Evolutionary conservation across 2,797 vertebrate species (phyloP), one percentile per base, ranked within the genome.

Genomic region (Hypotaenidia philippensis): DNA sequence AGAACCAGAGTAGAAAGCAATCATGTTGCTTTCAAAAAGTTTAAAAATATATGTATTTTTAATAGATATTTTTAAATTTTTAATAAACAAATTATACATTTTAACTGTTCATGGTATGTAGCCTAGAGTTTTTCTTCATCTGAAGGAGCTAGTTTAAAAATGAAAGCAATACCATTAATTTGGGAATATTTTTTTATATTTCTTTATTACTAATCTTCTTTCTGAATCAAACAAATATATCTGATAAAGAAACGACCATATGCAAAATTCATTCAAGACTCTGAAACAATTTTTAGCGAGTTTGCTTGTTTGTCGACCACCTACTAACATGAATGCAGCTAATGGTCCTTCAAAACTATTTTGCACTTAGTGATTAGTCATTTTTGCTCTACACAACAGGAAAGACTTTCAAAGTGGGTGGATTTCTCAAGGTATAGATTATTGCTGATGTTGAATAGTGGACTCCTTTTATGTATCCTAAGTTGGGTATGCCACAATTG

Each of bases 391-490:
- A 15, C 29, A 53, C 22, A 83, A 77, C 10, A 64, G 23, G 40
- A 76, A 84, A 79, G 19, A 45, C 10, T 74, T 90, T 53, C 1
- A 3, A 84, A 44, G 65, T 87, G 55, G 34, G 31, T 90, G 36
- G 21, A 64, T 89, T 96, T 92, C 93, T 93, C 59, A 63, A 85
- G 41, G 49, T 79, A 53, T 52, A 74, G 40, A 38, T 80, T 88
- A 66, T 71, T 92, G 38, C 15, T 87, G 38, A 34, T 83, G 13
- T 89, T 87, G 75, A 93, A 65, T 36, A 56, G 11, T 65, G 34
- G 76, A 34, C 38, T 86, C 27, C 13, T 89, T 87, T 91, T 64
- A 83, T 55, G 13, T 40, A 65, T 71, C 45, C 81, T n/a, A 80
- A 60, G 29, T 40, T 40, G n/a, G 68, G n/a, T 34, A 90, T 80